phyloP scores from a whole-genome alignment of 2,888 invertebrate species.

The Drosophila affinis region DNA sequence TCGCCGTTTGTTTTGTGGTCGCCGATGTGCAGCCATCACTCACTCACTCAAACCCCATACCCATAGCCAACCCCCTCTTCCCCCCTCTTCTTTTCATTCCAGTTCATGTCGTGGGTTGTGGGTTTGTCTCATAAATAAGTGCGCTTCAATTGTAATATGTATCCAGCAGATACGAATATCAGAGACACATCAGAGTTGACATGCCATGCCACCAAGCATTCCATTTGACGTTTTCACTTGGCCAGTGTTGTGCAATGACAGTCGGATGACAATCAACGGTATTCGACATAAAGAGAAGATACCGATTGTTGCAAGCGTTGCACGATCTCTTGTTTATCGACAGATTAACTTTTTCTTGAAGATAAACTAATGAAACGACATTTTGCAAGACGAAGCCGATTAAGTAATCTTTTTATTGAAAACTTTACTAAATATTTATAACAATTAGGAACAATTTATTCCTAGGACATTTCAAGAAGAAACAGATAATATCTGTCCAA shows the following conservation, averaged over 20 bases:
- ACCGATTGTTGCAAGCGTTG: neutral
- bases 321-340: neutral
- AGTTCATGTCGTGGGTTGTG: constrained; percentile 23
- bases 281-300: neutral
- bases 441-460: no score
- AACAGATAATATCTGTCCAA: no score
- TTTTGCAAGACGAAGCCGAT: no score
- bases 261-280: neutral
- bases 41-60: constrained; percentile 26
- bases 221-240: constrained; percentile 30
- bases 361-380: neutral
- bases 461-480: no score
- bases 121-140: constrained; percentile 51
- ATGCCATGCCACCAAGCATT: constrained; percentile 31
- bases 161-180: constrained; percentile 32
- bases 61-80: neutral
- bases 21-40: constrained; percentile 67
- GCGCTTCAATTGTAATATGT: constrained; percentile 60
- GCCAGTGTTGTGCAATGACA: constrained; percentile 25
- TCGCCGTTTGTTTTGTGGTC: constrained; percentile 52
- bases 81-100: neutral
- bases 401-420: no score
- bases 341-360: neutral
- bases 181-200: constrained; percentile 12
- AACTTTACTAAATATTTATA: no score